phyloP scores from a whole-genome alignment of 2,888 invertebrate genomes.

The Lycophotia porphyrea region DNA sequence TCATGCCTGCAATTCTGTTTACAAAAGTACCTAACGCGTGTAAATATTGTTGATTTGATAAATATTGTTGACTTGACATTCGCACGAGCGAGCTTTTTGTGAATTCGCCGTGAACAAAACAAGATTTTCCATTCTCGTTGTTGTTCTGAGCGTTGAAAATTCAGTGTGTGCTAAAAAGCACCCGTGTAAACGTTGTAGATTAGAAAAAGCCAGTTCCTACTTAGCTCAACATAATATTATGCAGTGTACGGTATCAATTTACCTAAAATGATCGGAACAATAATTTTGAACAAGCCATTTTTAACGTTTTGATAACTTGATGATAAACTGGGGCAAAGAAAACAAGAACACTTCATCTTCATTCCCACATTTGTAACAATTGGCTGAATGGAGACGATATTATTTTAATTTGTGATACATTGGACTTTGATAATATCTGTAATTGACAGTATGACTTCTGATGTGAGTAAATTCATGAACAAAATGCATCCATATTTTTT shows the following conservation, averaged over 20 bases:
- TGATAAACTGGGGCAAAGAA: slow-evolving; percentile 12
- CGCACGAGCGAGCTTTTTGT: neutral
- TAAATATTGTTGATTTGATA: neutral
- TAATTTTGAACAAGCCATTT: neutral
- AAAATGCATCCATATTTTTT: neutral
- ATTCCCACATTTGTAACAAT: slow-evolving; percentile 21
- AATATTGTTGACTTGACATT: neutral
- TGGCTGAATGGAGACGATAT: neutral
- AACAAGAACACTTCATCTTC: slow-evolving; percentile 23
- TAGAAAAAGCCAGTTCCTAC: neutral
- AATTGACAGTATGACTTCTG: neutral
- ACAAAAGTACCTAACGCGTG: neutral
- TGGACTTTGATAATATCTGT: neutral
- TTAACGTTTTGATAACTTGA: neutral
- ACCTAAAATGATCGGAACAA: neutral
- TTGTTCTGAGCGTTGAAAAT: neutral
- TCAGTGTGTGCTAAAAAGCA: neutral
- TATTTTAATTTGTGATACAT: neutral
- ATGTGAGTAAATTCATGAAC: neutral
- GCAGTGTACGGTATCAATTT: neutral
- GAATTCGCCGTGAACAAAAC: neutral
- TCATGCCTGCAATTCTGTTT: slow-evolving; percentile 27
- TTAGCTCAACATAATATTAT: neutral
- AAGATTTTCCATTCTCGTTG: neutral
- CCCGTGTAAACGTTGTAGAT: neutral